Evolutionary conservation across 30 jellyfish, hydroid and myxozoan species (phyloP), one percentile per base, ranked within the genome.

Genomic region (Hydractinia symbiolongicarpus): DNA sequence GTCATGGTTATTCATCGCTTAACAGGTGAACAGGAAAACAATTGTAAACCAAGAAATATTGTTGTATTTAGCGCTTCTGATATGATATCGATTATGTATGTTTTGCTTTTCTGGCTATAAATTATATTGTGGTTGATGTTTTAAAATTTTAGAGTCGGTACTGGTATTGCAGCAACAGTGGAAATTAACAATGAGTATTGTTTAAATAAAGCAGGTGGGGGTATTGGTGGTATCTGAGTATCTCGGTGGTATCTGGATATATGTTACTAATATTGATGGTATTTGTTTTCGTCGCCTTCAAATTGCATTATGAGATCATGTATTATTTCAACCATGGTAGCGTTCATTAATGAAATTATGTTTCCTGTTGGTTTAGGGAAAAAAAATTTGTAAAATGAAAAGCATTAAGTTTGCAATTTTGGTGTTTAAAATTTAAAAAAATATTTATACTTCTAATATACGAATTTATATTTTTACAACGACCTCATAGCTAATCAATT

Each of bases 191-290:
- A 7, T 17, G n/a, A 55, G 4, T 0, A 74, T 7, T 74, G 83
- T 78, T 4, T 58, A 20, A 58, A 53, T 9, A 74, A 50, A 5
- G 13, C 5, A 44, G 72, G 73, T n/a, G 83, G 50, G 4, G 83
- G 83, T n/a, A 50, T 74, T 4, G 51, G 73, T 79, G 78, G 44
- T 30, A 30, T 30, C 44, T 30, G 44, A 30, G 2, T 30, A 30
- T 0, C 44, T 30, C 44, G 44, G 78, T 20, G 86, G 86, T 19
- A 61, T 55, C 51, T 74, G 83, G 68, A 74, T 74, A 8, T 19
- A 0, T 30, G 66, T 74, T 15, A 74, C 83, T 30, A 67, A 67
- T 17, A 74, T 74, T 13, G 15, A 9, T 9, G 83, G 83, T 5
- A 55, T 74, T 15, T 40, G 51, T 11, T 74, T 55, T 49, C 15